phyloP scores from a whole-genome alignment of 2,888 invertebrate species.

The Scaptomyza parva region DNA sequence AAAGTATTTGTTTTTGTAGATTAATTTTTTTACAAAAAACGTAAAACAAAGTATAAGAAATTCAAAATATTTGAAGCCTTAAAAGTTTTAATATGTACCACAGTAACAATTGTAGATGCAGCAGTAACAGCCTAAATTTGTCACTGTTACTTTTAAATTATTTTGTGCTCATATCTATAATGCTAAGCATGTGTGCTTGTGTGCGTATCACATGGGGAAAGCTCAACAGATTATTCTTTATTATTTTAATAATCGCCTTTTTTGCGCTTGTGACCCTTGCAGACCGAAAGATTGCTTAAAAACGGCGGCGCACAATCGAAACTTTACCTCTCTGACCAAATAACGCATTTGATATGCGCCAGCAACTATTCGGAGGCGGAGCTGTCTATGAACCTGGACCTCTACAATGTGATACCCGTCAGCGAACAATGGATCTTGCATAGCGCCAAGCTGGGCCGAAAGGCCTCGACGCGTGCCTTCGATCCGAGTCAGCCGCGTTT shows the following conservation, averaged over 20 bases:
- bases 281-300: slow-evolving; percentile 92
- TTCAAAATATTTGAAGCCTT: too few relatives aligned
- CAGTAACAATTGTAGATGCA: background rate
- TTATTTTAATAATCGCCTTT: background rate
- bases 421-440: slow-evolving; percentile 93
- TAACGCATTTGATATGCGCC: slow-evolving; percentile 96
- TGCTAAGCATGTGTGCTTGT: background rate
- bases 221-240: slow-evolving; percentile 9
- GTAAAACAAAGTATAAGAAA: too few relatives aligned
- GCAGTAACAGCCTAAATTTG: background rate
- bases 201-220: background rate
- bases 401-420: slow-evolving; percentile 96
- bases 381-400: slow-evolving; percentile 94
- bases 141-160: background rate
- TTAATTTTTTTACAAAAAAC: too few relatives aligned
- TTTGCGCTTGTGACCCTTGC: slow-evolving; percentile 63
- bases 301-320: slow-evolving; percentile 95
- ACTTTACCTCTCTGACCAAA: slow-evolving; percentile 95
- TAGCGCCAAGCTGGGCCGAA: slow-evolving; percentile 87
- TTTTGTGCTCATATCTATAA: slow-evolving; percentile 19
- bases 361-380: slow-evolving; percentile 93
- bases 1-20: too few relatives aligned
- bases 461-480: slow-evolving; percentile 91
- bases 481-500: slow-evolving; percentile 88
- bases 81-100: background rate